Evolutionary conservation across 2,888 invertebrate genomes (phyloP), one percentile per base, ranked within the genome.

Genomic region (Cantharis rufa): DNA sequence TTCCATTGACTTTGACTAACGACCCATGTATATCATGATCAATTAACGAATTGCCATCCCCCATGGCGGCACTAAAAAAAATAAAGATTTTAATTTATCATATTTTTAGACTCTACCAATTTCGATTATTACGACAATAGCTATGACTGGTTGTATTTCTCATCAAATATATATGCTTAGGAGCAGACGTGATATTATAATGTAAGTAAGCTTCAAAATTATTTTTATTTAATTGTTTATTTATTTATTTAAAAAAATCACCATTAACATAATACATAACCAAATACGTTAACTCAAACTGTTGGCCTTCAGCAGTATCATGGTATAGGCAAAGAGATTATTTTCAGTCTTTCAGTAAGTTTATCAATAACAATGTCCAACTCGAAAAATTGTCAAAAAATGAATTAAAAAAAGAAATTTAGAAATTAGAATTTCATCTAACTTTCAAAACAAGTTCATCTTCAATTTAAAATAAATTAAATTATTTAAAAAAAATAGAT

Each of bases 1-100:
- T 91, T 80, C 89, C 88, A 80, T 87, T 88, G 79, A 88, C 84
- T 68, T 84, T 84, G 70, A 85, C 87, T 80, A 87, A 71, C 9
- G 85, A 81, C 27, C 84, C 83, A 87, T 90, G 90, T 79, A 90
- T 87, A 71, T 90, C 90, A 86, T 90, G 90, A 81, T 90, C 90
- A 81, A 90, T 88, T 76, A 89, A 86, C 78, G 89, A 89, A 83
- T 89, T 90, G 72, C 86, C 84, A 82, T 89, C 89, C 82, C 86
- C 90, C 89, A 91, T 90, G 79, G 89, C 89, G 83, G 90, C 85
- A 84, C 91, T 91, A 87, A 68, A 82, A 81, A 83, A 74, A 86
- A 85, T 83, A 82, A 83, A 32, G 62, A 24, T 21, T 21, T 66
- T n/a, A 62, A 61, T 68, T 18, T n/a, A 48, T 7, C 5, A 13